Conservation (phyloP, 2,888 invertebrate species). For the Linhomoeus sp. region DNA sequence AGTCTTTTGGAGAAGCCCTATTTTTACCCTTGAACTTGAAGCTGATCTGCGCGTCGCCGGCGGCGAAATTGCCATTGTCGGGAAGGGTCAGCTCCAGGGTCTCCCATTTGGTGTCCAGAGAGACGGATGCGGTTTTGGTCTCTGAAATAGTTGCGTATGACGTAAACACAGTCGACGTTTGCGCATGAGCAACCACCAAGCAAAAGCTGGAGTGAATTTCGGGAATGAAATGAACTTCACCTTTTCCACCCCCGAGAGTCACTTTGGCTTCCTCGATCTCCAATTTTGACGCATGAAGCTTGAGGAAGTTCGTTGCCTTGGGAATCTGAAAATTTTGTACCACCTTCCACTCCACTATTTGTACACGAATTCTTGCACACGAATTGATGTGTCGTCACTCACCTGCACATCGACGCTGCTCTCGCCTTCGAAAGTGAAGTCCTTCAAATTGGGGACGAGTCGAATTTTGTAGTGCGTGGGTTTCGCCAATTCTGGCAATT, state of each 20-base stretch:
- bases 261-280: conserved; percentile 1
- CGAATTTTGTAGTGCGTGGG: too few species aligned
- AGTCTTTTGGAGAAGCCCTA: too few species aligned
- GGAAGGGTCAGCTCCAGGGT: not conserved
- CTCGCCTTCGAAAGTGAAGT: too few species aligned
- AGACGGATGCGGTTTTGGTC: not conserved
- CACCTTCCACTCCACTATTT: too few species aligned
- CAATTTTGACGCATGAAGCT: not conserved
- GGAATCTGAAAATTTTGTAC: not conserved
- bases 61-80: too few species aligned
- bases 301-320: conserved; percentile 1
- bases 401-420: too few species aligned
- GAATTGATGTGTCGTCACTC: too few species aligned
- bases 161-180: too few species aligned
- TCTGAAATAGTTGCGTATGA: not conserved
- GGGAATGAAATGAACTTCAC: not conserved
- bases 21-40: too few species aligned
- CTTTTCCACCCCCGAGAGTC: not conserved
- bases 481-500: too few species aligned
- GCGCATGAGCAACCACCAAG: not conserved
- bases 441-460: too few species aligned
- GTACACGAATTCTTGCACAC: too few species aligned
- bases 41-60: not conserved
- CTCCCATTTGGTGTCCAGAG: not conserved
- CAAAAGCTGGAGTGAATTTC: not conserved